Percentiles rank a stretch among this genome's conserved stretches.
Evolutionary conservation across 2,113 vertebrate genomes (phyloP).

Genomic region (Galemys pyrenaicus): DNA sequence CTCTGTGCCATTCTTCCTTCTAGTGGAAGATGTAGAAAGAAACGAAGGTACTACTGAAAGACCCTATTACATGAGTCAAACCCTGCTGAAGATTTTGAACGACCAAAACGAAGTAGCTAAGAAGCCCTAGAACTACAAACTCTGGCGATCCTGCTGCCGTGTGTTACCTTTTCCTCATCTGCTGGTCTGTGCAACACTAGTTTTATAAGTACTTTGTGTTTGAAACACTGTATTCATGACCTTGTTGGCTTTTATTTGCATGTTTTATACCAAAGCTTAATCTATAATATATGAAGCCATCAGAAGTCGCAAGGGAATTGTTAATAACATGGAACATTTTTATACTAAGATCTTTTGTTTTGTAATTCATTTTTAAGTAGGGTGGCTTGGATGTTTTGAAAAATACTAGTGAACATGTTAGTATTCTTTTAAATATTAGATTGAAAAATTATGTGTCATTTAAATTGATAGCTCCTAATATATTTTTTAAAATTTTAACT

Average conservation of each 20-base stretch:
- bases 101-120: constrained; percentile 70
- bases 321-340: constrained; percentile 75
- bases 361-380: constrained; percentile 68
- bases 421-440: constrained; percentile 65
- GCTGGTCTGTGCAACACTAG: neutral
- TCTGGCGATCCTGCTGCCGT: neutral
- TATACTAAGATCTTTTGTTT: constrained; percentile 61
- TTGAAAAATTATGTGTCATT: constrained; percentile 19
- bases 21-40: constrained; percentile 88
- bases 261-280: constrained; percentile 87
- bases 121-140: constrained; percentile 53
- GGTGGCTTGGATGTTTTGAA: constrained; percentile 64
- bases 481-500: constrained; percentile 62
- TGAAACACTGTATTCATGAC: neutral
- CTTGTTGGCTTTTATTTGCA: constrained; percentile 77
- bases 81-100: constrained; percentile 80
- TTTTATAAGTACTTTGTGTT: constrained; percentile 23
- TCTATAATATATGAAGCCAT: constrained; percentile 81
- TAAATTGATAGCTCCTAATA: constrained; percentile 61
- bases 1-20: constrained; percentile 81
- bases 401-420: constrained; percentile 45
- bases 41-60: constrained; percentile 83
- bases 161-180: constrained; percentile 9
- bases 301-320: constrained; percentile 71
- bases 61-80: constrained; percentile 82